phyloP scores from a whole-genome alignment of 2,797 vertebrate species.

The Heterohyrax brucei region DNA sequence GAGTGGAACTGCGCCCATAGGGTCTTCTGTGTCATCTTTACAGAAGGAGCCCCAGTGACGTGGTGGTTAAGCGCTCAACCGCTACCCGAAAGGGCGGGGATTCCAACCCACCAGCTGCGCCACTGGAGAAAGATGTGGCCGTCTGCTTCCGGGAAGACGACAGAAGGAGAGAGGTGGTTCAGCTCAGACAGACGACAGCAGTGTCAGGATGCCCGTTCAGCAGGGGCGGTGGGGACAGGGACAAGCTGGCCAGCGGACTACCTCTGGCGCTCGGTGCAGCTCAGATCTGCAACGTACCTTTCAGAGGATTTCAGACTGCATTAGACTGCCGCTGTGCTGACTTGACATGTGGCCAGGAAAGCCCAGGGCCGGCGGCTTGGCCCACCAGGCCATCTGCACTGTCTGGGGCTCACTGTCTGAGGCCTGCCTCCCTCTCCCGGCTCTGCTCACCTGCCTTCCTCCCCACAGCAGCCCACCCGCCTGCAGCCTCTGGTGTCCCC shows the following conservation, averaged over 20 bases:
- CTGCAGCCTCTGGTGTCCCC: not conserved
- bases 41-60: too few relatives aligned
- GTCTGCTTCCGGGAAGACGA: too few relatives aligned
- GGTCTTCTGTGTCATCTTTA: too few relatives aligned
- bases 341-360: constrained; percentile 36
- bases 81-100: too few relatives aligned
- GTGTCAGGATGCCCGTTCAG: not conserved
- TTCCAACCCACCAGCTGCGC: too few relatives aligned
- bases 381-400: not conserved
- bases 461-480: not conserved
- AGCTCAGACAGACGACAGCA: not conserved
- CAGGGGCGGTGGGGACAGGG: not conserved
- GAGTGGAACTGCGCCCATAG: too few relatives aligned
- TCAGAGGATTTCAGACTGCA: constrained; percentile 57
- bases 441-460: not conserved
- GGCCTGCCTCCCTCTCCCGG: fast-evolving
- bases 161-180: not conserved
- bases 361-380: constrained; percentile 6
- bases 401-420: not conserved
- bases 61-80: too few relatives aligned
- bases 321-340: constrained; percentile 43
- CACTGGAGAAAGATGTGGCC: too few relatives aligned
- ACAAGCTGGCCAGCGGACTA: not conserved
- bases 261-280: not conserved
- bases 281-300: constrained; percentile 47